phyloP scores from a whole-genome alignment of 1,140 invertebrate genomes.

The Oryzaephilus surinamensis region DNA sequence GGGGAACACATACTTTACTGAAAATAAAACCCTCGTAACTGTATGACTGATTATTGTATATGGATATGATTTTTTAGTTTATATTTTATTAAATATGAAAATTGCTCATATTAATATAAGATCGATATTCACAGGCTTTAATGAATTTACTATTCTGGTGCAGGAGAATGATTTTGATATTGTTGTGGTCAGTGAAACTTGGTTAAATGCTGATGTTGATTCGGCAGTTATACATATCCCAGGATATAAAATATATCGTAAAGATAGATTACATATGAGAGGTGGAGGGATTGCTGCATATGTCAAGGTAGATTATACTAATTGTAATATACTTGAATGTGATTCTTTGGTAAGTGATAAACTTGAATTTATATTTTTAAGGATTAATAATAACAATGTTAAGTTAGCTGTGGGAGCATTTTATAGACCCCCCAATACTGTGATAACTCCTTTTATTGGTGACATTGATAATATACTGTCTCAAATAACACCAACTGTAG shows the following conservation, averaged over 20 bases:
- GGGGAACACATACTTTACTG: too few relatives aligned
- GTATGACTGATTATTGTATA: too few relatives aligned
- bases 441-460: background rate
- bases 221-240: background rate
- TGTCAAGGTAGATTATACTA: background rate
- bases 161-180: background rate
- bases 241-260: background rate
- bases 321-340: background rate
- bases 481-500: too few relatives aligned
- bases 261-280: background rate
- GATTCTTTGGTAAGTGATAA: background rate
- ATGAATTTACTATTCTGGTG: background rate
- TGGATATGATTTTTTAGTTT: too few relatives aligned
- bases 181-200: background rate
- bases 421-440: background rate
- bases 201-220: background rate
- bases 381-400: too few relatives aligned
- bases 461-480: background rate
- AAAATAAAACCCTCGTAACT: too few relatives aligned
- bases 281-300: background rate
- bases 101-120: background rate
- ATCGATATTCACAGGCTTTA: background rate
- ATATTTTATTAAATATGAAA: conserved; percentile 1
- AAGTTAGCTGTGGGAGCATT: background rate
- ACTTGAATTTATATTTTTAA: background rate